Percentiles rank a stretch among this genome's conserved stretches.
phyloP scores from a whole-genome alignment of 2,888 invertebrate genomes.

The Lochmaea capreae region DNA sequence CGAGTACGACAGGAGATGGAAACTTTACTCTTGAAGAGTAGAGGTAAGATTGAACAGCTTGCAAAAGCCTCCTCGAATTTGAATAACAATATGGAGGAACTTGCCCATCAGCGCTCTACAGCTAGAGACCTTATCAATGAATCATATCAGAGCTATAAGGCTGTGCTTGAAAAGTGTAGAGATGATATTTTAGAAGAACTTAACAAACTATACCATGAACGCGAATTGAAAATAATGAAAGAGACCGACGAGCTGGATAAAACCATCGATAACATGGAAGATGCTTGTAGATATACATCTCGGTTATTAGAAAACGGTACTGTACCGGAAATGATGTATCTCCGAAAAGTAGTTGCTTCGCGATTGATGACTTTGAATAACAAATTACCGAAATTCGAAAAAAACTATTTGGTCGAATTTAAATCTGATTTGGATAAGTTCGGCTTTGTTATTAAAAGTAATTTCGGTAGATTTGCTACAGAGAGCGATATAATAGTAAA shows the following conservation, averaged over 20 bases:
- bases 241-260: conserved; percentile 83
- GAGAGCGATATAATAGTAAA: conserved; percentile 65
- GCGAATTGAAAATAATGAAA: conserved; percentile 92
- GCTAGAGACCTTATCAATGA: conserved; percentile 86
- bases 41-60: conserved; percentile 80
- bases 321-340: conserved; percentile 84
- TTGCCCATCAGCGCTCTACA: conserved; percentile 88
- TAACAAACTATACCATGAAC: conserved; percentile 81
- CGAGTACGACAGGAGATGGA: conserved; percentile 82
- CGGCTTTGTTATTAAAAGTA: conserved; percentile 74
- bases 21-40: conserved; percentile 79
- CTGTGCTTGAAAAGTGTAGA: conserved; percentile 82
- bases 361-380: conserved; percentile 84
- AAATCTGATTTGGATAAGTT: conserved; percentile 84
- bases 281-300: conserved; percentile 87
- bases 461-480: conserved; percentile 80
- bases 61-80: conserved; percentile 80
- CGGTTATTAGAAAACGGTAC: conserved; percentile 87
- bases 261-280: conserved; percentile 85
- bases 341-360: conserved; percentile 82
- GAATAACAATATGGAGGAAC: conserved; percentile 83
- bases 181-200: conserved; percentile 81
- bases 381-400: conserved; percentile 84
- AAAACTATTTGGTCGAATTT: conserved; percentile 84
- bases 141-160: conserved; percentile 83